Base-by-base conservation (phyloP, 2,888 invertebrate genomes). In the Mythimna impura region DNA sequence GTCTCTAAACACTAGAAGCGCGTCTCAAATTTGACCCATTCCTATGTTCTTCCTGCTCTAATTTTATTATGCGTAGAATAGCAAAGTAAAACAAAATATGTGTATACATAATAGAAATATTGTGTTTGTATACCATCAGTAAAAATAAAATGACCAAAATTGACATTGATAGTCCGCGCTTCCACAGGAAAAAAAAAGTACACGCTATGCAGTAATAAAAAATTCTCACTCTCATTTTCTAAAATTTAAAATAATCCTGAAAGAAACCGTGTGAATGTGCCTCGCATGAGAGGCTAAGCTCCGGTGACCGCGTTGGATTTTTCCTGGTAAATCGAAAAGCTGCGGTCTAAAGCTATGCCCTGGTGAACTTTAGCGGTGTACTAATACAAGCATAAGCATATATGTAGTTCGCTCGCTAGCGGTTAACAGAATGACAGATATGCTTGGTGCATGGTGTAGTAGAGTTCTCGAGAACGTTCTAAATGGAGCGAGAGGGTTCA, bases 341-440 rank as follows among this genome's bases (percentile, higher is more conserved):
- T 65, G 60, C 30, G 71, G 64, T 77, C n/a, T 70, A 54, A 22
- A 76, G 54, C 70, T 54, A 43, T 60, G 74, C 47, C 78, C 64
- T 60, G 47, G 65, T 76, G 64, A 65, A 70, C 77, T 65, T 64
- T 61, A 47, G 77, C 50, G 54, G 77, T 47, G 36, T 50, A 54
- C 61, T 34, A 40, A 54, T 52, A 60, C 30, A 20, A 43, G 30
- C 25, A 22, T 36, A 54, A 60, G 61, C 47, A 52, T 34, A 36
- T 52, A 52, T 34, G 30, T 52, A 10, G 43, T 63, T n/a, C 58
- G 50, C 12, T n/a, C 17, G 62, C 34, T 58, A 52, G 14, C 25
- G 62, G 62, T 68, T 30, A 61, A 40, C 40, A 50, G 9, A 57
- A 40, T 34, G 12, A 17, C 40, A 2, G 12, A 30, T 10, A 17